A percentile compares a stretch with the other conserved stretches of the same genome.
Conservation (phyloP, 2,797 vertebrate species). For the Hipposideros larvatus region DNA sequence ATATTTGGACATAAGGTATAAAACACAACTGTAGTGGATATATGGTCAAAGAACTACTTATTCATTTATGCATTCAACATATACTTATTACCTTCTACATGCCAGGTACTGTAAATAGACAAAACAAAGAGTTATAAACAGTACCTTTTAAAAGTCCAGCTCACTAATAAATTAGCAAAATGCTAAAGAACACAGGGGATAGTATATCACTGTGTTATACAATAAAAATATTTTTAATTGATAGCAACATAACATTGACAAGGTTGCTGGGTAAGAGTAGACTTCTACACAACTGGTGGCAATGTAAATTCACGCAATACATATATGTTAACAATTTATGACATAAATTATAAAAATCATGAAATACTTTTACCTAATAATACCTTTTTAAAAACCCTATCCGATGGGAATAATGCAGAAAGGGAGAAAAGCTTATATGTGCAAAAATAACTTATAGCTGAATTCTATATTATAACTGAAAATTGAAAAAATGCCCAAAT, state of each 20-base stretch:
- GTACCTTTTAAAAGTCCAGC: not conserved
- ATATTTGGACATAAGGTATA: not conserved
- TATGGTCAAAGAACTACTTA: not conserved
- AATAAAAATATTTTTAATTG: conserved; percentile 16
- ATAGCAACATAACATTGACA: not conserved
- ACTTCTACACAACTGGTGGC: not conserved
- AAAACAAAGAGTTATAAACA: not conserved
- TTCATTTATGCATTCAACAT: not conserved
- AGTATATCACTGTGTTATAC: not conserved
- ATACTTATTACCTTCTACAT: not conserved
- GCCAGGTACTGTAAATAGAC: not conserved
- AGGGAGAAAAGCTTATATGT: not conserved
- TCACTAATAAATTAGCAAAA: conserved; percentile 3
- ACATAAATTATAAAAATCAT: conserved; percentile 47
- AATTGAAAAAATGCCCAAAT: not conserved
- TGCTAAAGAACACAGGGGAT: not conserved
- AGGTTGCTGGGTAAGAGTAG: not conserved
- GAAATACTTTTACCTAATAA: not conserved
- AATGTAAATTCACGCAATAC: not conserved
- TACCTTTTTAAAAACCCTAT: not conserved
- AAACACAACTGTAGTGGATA: not conserved
- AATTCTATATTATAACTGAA: not conserved
- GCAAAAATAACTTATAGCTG: not conserved
- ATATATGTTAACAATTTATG: not conserved
- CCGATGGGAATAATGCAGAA: not conserved